Evolutionary conservation across 1,140 invertebrate species (phyloP).

Genomic region (Coelopa frigida): DNA sequence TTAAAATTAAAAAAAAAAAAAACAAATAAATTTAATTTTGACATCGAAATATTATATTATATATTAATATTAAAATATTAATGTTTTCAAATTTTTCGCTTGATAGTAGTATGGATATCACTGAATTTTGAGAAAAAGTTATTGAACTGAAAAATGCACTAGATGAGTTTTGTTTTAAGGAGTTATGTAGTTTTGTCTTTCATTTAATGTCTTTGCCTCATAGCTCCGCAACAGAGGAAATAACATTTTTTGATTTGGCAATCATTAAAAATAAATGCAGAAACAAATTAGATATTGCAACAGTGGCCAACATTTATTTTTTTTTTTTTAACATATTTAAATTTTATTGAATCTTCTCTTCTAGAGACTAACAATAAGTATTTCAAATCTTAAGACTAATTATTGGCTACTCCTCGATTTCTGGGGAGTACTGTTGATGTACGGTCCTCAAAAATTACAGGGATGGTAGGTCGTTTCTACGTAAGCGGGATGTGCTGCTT

Average conservation of each 20-base stretch:
- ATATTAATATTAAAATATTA: slow-evolving; percentile 6
- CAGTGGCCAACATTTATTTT: slow-evolving; percentile 4
- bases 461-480: no score
- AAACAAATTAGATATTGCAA: slow-evolving; percentile 8
- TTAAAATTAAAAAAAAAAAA: slow-evolving; percentile 1
- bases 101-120: not conserved
- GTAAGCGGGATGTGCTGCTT: no score
- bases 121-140: slow-evolving; percentile 8
- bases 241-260: slow-evolving; percentile 8
- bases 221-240: slow-evolving; percentile 8
- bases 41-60: slow-evolving; percentile 10
- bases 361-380: no score
- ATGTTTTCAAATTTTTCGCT: not conserved
- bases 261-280: slow-evolving; percentile 8
- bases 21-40: slow-evolving; percentile 3
- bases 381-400: no score
- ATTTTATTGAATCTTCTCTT: no score
- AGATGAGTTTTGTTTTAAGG: slow-evolving; percentile 3
- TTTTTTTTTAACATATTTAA: no score
- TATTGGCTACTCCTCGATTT: no score
- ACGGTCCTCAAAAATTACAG: no score
- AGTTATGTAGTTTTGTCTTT: slow-evolving; percentile 1
- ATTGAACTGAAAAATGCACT: slow-evolving; percentile 7
- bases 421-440: no score
- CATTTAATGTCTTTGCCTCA: slow-evolving; percentile 3